Conservation (phyloP, 2,797 vertebrate species). For the Phylloscopus collybita region DNA sequence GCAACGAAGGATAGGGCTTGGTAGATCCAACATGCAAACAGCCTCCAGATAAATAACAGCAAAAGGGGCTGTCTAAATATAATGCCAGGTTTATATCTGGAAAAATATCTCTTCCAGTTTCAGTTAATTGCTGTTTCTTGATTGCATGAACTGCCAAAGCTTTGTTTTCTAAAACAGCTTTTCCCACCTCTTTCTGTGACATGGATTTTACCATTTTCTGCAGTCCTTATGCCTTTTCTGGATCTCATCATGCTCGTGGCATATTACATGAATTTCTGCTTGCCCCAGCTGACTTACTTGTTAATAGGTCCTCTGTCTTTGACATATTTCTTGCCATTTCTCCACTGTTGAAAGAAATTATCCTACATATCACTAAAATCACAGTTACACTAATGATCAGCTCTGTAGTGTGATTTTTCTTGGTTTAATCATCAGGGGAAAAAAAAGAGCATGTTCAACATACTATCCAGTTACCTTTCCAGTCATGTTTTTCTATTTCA, state of each 20-base stretch:
- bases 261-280: conserved; percentile 44
- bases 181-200: conserved; percentile 33
- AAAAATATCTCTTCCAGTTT: background rate
- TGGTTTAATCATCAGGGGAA: background rate
- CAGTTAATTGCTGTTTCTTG: conserved; percentile 48
- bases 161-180: conserved; percentile 8
- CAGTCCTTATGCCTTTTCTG: conserved; percentile 38
- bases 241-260: background rate
- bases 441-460: background rate
- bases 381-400: conserved; percentile 35
- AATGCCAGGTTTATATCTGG: conserved; percentile 5
- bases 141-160: background rate
- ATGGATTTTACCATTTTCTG: conserved; percentile 55
- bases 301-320: conserved; percentile 56
- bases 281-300: conserved; percentile 40
- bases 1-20: background rate
- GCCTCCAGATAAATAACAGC: background rate
- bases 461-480: background rate
- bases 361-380: conserved; percentile 6
- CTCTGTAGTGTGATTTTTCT: conserved; percentile 24
- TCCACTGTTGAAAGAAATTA: conserved; percentile 31
- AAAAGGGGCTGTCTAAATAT: background rate
- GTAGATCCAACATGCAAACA: background rate
- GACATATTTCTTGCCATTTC: conserved; percentile 45
- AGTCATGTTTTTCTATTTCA: background rate